Evolutionary conservation across 64 coral and sea anemone genomes (phyloP).

Genomic region (Acropora tenuis): DNA sequence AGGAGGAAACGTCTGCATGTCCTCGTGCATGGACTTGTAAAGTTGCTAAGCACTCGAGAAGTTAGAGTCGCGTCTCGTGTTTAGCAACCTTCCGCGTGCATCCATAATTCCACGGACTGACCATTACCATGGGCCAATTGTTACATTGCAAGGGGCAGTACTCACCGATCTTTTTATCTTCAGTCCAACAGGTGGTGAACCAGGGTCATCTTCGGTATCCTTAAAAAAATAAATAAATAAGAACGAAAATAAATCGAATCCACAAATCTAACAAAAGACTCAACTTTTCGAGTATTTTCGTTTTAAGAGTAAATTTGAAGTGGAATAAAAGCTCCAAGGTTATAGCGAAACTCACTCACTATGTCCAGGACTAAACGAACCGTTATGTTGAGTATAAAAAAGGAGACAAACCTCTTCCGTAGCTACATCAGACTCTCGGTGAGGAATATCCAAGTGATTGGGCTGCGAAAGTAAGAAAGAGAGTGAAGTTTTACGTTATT

Average conservation of each 20-base stretch:
- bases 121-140: too few relatives aligned
- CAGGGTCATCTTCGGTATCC: constrained; percentile 38
- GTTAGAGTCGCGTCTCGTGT: too few relatives aligned
- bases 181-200: background rate
- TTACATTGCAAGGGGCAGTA: too few relatives aligned
- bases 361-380: too few relatives aligned
- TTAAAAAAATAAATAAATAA: background rate
- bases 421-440: constrained; percentile 5
- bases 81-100: too few relatives aligned
- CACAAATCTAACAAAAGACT: background rate
- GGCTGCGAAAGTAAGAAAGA: background rate
- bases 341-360: background rate
- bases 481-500: background rate
- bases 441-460: constrained; percentile 15
- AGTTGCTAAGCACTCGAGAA: too few relatives aligned
- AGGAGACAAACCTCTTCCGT: constrained; percentile 19
- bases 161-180: constrained; percentile 36
- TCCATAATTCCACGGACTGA: too few relatives aligned
- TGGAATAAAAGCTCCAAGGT: background rate
- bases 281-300: background rate
- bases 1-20: too few relatives aligned
- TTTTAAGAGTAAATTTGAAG: background rate
- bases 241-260: background rate
- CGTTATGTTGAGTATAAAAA: background rate
- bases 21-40: too few relatives aligned